These are phyloP conservation scores for Anabas testudineus DNA, from an alignment of 2,797 vertebrate species.

Conservation along the genomic window DNA sequence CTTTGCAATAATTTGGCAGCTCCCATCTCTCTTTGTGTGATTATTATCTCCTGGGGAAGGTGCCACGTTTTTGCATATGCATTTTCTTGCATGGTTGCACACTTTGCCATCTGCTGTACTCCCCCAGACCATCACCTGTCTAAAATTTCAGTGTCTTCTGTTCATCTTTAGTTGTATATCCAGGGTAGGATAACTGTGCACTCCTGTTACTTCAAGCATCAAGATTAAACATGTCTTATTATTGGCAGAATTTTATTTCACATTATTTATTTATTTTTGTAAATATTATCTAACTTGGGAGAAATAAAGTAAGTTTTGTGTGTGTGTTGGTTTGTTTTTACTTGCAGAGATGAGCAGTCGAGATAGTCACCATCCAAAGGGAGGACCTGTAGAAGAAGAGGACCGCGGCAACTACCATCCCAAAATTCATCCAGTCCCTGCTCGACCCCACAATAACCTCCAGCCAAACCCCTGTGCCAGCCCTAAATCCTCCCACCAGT, in stretches of 20 bases:
- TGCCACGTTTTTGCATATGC: too few species aligned
- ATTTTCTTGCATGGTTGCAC: too few species aligned
- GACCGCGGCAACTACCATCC: conserved; percentile 79
- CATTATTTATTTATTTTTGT: neutral
- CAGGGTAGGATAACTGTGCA: neutral
- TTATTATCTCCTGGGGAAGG: too few species aligned
- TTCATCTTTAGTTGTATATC: neutral
- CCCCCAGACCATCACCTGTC: too few species aligned
- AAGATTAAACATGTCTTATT: neutral
- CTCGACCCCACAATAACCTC: conserved; percentile 73
- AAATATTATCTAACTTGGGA: neutral
- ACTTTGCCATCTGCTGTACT: too few species aligned
- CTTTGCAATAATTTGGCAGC: too few species aligned
- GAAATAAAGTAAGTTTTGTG: neutral
- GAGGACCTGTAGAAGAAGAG: conserved; percentile 73
- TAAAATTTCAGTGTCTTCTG: neutral
- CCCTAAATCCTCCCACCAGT: conserved; percentile 79
- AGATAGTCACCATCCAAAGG: conserved; percentile 72
- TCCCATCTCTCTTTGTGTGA: too few species aligned
- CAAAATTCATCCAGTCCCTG: conserved; percentile 77
- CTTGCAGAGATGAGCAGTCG: conserved; percentile 70
- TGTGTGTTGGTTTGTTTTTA: conserved; percentile 9
- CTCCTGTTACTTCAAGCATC: neutral
- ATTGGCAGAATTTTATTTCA: neutral
- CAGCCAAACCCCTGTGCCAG: conserved; percentile 77